Base-by-base conservation (phyloP, 2,113 vertebrate species). In the Siphamia tubifer region DNA sequence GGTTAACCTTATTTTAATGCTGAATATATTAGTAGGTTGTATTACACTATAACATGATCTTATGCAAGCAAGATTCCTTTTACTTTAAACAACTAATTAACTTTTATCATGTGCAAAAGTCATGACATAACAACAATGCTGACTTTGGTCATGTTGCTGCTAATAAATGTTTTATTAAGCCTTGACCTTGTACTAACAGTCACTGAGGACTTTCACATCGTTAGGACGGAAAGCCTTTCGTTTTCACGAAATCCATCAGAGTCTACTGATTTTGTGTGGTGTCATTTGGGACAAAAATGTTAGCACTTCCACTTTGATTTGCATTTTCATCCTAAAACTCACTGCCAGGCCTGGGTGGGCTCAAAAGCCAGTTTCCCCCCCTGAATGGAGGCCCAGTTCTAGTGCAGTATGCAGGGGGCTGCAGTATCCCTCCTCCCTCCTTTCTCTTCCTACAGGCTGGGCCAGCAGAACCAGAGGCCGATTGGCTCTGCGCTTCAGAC, bases 361-460 rank as follows among this genome's bases (percentile, higher is more conserved):
- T 71, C 78, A 75, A 75, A 89, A 78, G 53, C 53, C 39, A 63
- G 24, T 30, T 28, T 15, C 15, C 2, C 12, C 61, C 67, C 48
- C 70, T 81, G 62, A 87, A 85, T 81, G 64, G 81, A 87, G 85
- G 82, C 87, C 86, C 85, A 78, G 74, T 70, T 82, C 45, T 51
- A 60, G 30, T 47, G 65, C 72, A 65, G 68, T 40, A 60, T 80
- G 68, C 60, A 66, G 67, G 60, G 79, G 73, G 65, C 61, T 66
- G 54, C 66, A 40, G 34, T 23, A 13, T 47, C 47, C 40, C 73
- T 44, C 56, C 56, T 52, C 63, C 58, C 31, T 11, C 23, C 24
- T 27, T 30, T 32, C 21, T 49, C 71, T 45, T 45, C 36, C 67
- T 44, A 53, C 74, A 74, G 73, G 54, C 75, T 51, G 55, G 60